phyloP scores from a whole-genome alignment of 2,113 vertebrate species.

The mouse (Mus musculus) region GRCm39 chrX:107340001-107340500 shows the following conservation, averaged over 20 bases:
- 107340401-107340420: background rate
- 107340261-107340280: background rate
- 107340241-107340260: too few relatives aligned
- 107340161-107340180: background rate
- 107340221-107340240: background rate
- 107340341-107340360: background rate
- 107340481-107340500: background rate
- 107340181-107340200: background rate
- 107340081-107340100: background rate
- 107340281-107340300: background rate
- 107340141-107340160: background rate
- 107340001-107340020: background rate
- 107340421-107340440: background rate
- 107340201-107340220: background rate
- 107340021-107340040: conserved; percentile 92
- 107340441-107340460: background rate
- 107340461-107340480: background rate
- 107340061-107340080: background rate
- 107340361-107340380: background rate
- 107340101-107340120: background rate
- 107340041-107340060: conserved; percentile 83
- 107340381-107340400: background rate
- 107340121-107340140: background rate
- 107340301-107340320: background rate
- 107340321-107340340: too few relatives aligned